phyloP scores from a whole-genome alignment of 1,140 invertebrate species.

The Dendroctonus valens region DNA sequence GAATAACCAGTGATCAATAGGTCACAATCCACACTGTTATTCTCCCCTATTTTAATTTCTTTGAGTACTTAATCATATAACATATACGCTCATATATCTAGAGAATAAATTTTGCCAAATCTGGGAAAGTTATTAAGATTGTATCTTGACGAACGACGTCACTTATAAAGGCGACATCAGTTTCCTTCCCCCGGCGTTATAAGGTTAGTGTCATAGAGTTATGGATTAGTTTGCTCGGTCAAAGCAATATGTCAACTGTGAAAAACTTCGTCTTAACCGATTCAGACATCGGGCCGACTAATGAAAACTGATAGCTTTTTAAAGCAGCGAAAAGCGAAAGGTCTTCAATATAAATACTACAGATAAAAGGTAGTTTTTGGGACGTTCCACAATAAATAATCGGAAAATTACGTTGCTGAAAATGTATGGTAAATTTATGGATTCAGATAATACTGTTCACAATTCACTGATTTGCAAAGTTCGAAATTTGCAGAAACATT shows the following conservation, averaged over 20 bases:
- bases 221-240: slow-evolving; percentile 39
- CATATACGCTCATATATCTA: slow-evolving; percentile 21
- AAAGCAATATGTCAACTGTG: slow-evolving; percentile 36
- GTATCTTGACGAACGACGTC: slow-evolving; percentile 42
- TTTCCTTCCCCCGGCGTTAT: slow-evolving; percentile 36
- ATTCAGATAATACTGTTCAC: too few species aligned
- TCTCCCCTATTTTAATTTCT: slow-evolving; percentile 24
- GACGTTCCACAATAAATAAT: too few species aligned
- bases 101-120: slow-evolving; percentile 32
- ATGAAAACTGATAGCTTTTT: slow-evolving; percentile 7
- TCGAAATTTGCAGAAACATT: too few species aligned
- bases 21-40: background rate
- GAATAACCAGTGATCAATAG: too few species aligned
- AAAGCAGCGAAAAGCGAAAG: too few species aligned
- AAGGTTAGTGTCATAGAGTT: slow-evolving; percentile 45
- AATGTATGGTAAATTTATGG: too few species aligned
- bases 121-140: slow-evolving; percentile 35
- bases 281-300: slow-evolving; percentile 1
- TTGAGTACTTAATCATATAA: slow-evolving; percentile 31
- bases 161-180: slow-evolving; percentile 41
- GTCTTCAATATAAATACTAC: too few species aligned
- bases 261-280: slow-evolving; percentile 29
- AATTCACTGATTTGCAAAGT: too few species aligned
- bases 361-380: too few species aligned
- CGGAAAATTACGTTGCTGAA: too few species aligned